These are phyloP conservation scores for Drosophila gaucha DNA, from an alignment of 2,888 invertebrate genomes.

Conservation along the genomic window DNA sequence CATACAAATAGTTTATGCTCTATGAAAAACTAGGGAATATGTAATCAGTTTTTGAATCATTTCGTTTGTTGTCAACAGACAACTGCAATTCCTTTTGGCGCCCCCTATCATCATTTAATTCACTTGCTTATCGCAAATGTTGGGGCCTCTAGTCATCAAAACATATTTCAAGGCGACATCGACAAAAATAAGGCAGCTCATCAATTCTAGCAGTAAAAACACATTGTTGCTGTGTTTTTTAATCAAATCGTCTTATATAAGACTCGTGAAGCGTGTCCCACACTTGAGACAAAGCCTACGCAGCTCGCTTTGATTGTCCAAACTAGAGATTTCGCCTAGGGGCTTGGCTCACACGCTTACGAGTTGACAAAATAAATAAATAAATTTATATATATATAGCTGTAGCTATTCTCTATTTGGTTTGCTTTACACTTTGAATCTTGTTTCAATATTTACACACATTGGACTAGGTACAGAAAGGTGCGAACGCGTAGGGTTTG, in stretches of 20 bases:
- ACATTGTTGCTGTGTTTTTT: slow-evolving; percentile 4
- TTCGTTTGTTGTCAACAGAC: neutral
- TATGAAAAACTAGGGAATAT: too few relatives aligned
- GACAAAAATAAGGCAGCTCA: slow-evolving; percentile 2
- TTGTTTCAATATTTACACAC: slow-evolving; percentile 59
- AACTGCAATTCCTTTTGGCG: slow-evolving; percentile 2
- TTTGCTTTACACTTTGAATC: slow-evolving; percentile 43
- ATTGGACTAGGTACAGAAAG: slow-evolving; percentile 7
- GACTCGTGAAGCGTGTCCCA: slow-evolving; percentile 7
- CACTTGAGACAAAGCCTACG: slow-evolving; percentile 14
- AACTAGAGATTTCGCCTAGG: slow-evolving; percentile 11
- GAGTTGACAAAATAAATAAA: slow-evolving; percentile 7
- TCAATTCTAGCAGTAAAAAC: slow-evolving; percentile 10
- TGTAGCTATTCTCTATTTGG: slow-evolving; percentile 9
- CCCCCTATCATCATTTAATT: slow-evolving; percentile 5
- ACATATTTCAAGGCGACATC: neutral
- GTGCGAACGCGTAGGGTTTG: slow-evolving; percentile 55
- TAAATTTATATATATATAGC: neutral
- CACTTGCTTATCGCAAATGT: slow-evolving; percentile 33
- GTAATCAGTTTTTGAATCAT: too few relatives aligned
- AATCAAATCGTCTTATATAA: slow-evolving; percentile 35
- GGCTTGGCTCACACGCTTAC: slow-evolving; percentile 39
- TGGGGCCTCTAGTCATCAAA: neutral
- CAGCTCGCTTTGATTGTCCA: slow-evolving; percentile 5
- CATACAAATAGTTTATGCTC: too few relatives aligned